Evolutionary conservation across 2,797 vertebrate genomes (phyloP).

Genomic region (Semotilus atromaculatus): DNA sequence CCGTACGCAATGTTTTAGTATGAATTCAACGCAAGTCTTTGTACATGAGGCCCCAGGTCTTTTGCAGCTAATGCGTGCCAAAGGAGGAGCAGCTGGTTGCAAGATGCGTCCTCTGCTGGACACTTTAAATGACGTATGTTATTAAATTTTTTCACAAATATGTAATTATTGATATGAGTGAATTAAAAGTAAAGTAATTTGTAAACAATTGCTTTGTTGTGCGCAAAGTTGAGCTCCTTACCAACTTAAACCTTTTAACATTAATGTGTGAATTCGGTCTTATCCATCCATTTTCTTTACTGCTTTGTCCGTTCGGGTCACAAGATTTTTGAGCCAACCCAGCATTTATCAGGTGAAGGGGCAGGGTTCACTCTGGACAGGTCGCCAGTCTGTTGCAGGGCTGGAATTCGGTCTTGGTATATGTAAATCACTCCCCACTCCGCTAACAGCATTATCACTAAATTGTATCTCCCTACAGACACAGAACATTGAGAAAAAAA

Average conservation of each 20-base stretch:
- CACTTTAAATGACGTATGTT: slow-evolving; percentile 9
- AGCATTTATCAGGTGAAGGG: slow-evolving; percentile 6
- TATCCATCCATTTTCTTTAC: slow-evolving; percentile 29
- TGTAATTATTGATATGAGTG: slow-evolving; percentile 17
- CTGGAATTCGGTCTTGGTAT: slow-evolving; percentile 3
- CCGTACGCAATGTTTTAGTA: too few species aligned
- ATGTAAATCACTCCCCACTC: slow-evolving; percentile 22
- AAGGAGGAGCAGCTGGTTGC: slow-evolving; percentile 20
- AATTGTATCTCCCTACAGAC: slow-evolving; percentile 26
- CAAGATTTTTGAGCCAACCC: slow-evolving; percentile 15
- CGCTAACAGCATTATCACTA: slow-evolving; percentile 15
- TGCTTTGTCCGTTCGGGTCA: slow-evolving; percentile 15
- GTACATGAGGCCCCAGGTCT: too few species aligned
- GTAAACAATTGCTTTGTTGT: slow-evolving; percentile 2
- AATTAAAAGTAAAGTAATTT: slow-evolving; percentile 16
- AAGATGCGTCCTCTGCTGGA: slow-evolving; percentile 14
- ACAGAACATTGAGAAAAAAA: slow-evolving; percentile 26
- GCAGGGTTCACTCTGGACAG: neutral
- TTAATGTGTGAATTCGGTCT: slow-evolving; percentile 5
- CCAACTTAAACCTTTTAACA: slow-evolving; percentile 21
- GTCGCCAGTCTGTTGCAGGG: neutral
- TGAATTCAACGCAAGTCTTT: too few species aligned
- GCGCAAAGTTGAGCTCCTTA: slow-evolving; percentile 19
- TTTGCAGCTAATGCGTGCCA: slow-evolving; percentile 8
- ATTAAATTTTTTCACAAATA: slow-evolving; percentile 16